Evolutionary conservation across 2,888 invertebrate genomes (phyloP).

Genomic region (Parapristionchus giblindavisi): DNA sequence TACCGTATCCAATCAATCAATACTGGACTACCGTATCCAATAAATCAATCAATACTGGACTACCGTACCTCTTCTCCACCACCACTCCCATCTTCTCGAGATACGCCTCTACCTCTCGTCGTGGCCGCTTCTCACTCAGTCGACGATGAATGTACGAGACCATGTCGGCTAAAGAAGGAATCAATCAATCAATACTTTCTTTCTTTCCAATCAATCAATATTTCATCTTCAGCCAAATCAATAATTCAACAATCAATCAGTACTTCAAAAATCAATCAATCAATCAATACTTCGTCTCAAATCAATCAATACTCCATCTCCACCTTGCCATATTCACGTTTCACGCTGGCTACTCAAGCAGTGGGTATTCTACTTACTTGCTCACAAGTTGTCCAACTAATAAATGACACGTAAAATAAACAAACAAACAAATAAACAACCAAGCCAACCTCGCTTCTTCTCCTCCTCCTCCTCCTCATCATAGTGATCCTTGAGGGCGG

Average conservation of each 20-base stretch:
- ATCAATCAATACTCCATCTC: neutral
- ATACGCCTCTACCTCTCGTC: constrained; percentile 46
- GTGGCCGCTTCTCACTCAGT: constrained; percentile 47
- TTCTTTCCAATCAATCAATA: neutral
- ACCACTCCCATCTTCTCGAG: constrained; percentile 44
- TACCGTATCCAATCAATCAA: neutral
- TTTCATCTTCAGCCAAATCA: neutral
- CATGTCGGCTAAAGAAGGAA: constrained; percentile 40
- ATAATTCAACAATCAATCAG: neutral
- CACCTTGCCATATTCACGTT: neutral
- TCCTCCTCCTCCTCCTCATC: constrained; percentile 45
- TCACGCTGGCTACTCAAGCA: no score
- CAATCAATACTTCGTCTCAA: no score
- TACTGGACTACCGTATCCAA: neutral
- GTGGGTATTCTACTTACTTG: neutral
- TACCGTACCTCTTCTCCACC: constrained; percentile 29
- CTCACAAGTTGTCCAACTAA: no score
- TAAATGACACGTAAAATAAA: no score
- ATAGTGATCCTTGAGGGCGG: constrained; percentile 45
- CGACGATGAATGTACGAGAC: constrained; percentile 46
- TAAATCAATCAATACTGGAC: neutral
- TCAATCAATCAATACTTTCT: neutral
- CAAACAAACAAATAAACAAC: no score
- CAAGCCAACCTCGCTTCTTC: neutral
- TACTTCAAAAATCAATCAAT: neutral